phyloP scores from a whole-genome alignment of 1,140 invertebrate genomes.

The Nylanderia fulva region DNA sequence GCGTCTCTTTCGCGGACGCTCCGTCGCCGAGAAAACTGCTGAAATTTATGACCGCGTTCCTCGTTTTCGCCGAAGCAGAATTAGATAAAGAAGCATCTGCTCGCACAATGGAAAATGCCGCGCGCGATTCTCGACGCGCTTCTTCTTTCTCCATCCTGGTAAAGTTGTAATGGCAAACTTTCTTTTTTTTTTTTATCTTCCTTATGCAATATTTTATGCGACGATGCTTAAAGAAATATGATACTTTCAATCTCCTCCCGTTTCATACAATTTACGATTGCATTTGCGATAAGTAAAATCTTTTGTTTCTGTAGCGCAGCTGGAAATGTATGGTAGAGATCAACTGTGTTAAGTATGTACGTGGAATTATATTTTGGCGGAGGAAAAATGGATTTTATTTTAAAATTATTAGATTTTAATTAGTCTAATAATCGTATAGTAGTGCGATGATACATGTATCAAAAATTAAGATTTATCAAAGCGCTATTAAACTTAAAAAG shows the following conservation, averaged over 20 bases:
- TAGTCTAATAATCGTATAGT: neutral
- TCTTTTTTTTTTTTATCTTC: constrained; percentile 18
- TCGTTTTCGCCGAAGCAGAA: constrained; percentile 40
- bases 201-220: neutral
- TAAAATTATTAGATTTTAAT: neutral
- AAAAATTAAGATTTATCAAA: neutral
- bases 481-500: neutral
- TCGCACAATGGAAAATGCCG: constrained; percentile 36
- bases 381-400: neutral
- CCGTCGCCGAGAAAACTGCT: constrained; percentile 36
- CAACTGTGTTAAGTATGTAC: neutral
- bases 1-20: constrained; percentile 21
- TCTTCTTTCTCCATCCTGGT: neutral
- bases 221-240: constrained; percentile 38
- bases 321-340: neutral
- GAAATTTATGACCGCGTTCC: constrained; percentile 36
- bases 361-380: neutral
- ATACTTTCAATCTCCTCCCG: neutral
- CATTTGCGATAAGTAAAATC: neutral
- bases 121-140: constrained; percentile 9
- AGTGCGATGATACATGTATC: too few relatives aligned
- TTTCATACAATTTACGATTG: constrained; percentile 11
- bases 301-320: neutral
- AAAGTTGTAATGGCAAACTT: constrained; percentile 27
- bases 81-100: constrained; percentile 44